Percentiles rank a stretch among this genome's conserved stretches.
These are phyloP conservation scores for Mohoua ochrocephala DNA, from an alignment of 2,113 vertebrate species.

Conservation along the genomic window DNA sequence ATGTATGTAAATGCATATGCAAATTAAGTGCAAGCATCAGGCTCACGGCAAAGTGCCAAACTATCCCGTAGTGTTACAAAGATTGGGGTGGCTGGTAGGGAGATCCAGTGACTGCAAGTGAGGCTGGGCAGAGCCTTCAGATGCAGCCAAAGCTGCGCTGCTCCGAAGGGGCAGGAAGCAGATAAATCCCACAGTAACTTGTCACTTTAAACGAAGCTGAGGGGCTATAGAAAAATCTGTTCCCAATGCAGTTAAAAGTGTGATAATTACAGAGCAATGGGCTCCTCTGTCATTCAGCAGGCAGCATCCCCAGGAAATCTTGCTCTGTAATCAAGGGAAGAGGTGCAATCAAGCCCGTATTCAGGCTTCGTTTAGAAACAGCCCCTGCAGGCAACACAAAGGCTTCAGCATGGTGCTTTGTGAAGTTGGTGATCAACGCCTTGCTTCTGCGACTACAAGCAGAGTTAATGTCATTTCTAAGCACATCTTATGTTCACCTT, in stretches of 20 bases:
- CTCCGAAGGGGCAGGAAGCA: not conserved
- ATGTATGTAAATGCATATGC: constrained; percentile 69
- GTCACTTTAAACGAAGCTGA: constrained; percentile 54
- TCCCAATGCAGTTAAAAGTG: constrained; percentile 69
- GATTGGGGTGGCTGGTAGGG: not conserved
- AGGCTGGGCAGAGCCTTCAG: constrained; percentile 3
- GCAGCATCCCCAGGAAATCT: constrained; percentile 80
- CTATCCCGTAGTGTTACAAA: not conserved
- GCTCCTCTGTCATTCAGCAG: constrained; percentile 73
- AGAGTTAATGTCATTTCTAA: not conserved
- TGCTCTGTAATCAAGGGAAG: constrained; percentile 78
- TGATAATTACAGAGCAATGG: constrained; percentile 76
- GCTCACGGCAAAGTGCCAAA: constrained; percentile 56
- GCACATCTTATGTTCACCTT: not conserved
- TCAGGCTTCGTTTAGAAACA: constrained; percentile 75
- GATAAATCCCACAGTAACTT: constrained; percentile 40
- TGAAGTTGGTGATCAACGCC: constrained; percentile 16
- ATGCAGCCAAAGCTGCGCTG: not conserved
- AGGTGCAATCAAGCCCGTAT: constrained; percentile 80
- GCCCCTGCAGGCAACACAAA: constrained; percentile 70
- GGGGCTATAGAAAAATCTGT: constrained; percentile 66
- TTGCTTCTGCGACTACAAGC: constrained; percentile 16
- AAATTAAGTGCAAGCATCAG: constrained; percentile 54
- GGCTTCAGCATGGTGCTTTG: constrained; percentile 43
- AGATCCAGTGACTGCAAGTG: not conserved